Percentiles rank a stretch among this genome's conserved stretches.
Conservation (phyloP, 2,888 invertebrate species). For the Drosophila formosana region DNA sequence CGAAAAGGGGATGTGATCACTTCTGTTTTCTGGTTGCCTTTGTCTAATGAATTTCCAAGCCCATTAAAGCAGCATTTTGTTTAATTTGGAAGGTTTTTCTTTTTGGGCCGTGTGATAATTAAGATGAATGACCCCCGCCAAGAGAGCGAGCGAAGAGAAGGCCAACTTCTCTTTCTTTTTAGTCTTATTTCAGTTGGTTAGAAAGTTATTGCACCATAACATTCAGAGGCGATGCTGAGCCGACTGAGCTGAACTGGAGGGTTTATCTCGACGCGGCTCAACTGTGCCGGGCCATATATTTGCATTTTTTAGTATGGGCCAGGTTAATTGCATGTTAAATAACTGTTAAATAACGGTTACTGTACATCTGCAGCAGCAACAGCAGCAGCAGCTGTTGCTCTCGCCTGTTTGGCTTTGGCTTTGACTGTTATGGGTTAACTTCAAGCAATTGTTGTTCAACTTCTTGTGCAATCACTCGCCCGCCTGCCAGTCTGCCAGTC, state of each 20-base stretch:
- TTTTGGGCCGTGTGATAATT: conserved; percentile 71
- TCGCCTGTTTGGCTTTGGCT: conserved; percentile 4
- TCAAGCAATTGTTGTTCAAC: conserved; percentile 58
- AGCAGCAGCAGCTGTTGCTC: conserved; percentile 14
- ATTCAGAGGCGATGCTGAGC: conserved; percentile 27
- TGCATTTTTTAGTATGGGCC: conserved; percentile 58
- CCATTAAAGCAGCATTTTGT: conserved; percentile 62
- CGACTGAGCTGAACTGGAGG: conserved; percentile 7
- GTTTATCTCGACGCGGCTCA: conserved; percentile 45
- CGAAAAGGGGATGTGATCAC: conserved; percentile 54
- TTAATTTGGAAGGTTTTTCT: conserved; percentile 58
- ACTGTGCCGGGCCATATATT: conserved; percentile 54
- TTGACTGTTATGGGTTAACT: conserved; percentile 57
- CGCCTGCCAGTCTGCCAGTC: background rate
- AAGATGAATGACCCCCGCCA: conserved; percentile 75
- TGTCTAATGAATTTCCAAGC: conserved; percentile 69
- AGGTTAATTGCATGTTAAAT: conserved; percentile 79
- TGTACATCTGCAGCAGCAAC: conserved; percentile 51
- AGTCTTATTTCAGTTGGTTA: conserved; percentile 42
- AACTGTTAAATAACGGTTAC: conserved; percentile 78
- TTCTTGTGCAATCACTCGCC: conserved; percentile 66
- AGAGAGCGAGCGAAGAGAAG: conserved; percentile 1
- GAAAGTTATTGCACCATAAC: conserved; percentile 79
- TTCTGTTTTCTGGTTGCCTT: conserved; percentile 26
- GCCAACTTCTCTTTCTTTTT: conserved; percentile 3